Percentiles rank a stretch among this genome's conserved stretches.
Evolutionary conservation across 2,113 vertebrate genomes (phyloP).

Genomic region (Melanotaenia duboulayi): DNA sequence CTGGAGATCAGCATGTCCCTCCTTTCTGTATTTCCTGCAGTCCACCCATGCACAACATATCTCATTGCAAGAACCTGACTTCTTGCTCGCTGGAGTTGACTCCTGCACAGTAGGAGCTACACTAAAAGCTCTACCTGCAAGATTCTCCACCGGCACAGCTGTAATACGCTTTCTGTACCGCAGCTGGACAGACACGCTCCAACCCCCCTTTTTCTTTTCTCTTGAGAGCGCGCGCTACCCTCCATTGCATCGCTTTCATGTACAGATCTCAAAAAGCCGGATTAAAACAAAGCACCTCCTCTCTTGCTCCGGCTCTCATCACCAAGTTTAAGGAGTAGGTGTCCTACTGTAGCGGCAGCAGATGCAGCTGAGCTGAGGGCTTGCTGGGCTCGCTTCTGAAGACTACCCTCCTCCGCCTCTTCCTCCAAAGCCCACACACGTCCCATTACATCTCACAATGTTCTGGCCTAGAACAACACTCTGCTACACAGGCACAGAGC

Average conservation of each 20-base stretch:
- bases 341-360: not conserved
- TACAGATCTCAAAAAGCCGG: constrained; percentile 16
- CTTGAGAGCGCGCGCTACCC: constrained; percentile 18
- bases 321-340: constrained; percentile 22
- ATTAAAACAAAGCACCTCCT: constrained; percentile 1
- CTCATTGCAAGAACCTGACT: not conserved
- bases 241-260: constrained; percentile 34
- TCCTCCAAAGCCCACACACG: too few species aligned
- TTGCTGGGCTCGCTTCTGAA: constrained; percentile 12
- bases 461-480: constrained; percentile 36
- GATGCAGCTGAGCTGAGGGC: constrained; percentile 3
- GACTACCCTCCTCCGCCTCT: constrained; percentile 15
- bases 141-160: constrained; percentile 18
- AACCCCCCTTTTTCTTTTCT: constrained; percentile 17
- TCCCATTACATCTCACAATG: constrained; percentile 30
- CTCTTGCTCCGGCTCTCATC: constrained; percentile 25
- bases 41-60: not conserved
- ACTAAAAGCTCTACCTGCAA: not conserved
- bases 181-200: constrained; percentile 32
- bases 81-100: not conserved
- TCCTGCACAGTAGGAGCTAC: constrained; percentile 1
- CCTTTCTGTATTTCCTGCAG: not conserved
- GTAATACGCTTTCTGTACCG: constrained; percentile 46
- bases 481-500: constrained; percentile 48
- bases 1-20: not conserved